phyloP scores from a whole-genome alignment of 2,797 vertebrate species.

The Sardinella longiceps region DNA sequence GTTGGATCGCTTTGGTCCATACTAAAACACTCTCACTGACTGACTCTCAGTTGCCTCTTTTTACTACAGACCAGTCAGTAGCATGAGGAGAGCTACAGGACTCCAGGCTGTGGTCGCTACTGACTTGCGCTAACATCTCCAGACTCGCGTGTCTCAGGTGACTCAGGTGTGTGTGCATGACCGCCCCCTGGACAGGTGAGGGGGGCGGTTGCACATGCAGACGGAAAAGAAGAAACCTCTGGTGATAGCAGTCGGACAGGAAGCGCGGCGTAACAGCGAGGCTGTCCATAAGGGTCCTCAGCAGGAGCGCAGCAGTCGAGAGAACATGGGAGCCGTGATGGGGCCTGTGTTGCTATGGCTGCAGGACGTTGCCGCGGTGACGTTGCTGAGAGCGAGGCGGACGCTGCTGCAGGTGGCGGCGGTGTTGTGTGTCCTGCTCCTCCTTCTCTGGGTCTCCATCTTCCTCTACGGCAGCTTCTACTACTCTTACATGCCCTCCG shows the following conservation, averaged over 20 bases:
- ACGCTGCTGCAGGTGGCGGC: slow-evolving; percentile 84
- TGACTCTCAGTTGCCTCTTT: background rate
- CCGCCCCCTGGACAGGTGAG: slow-evolving; percentile 11
- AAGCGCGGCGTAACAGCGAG: background rate
- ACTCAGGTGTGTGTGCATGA: background rate
- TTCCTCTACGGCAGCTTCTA: slow-evolving; percentile 95
- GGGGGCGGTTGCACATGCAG: slow-evolving; percentile 14
- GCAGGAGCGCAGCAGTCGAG: background rate
- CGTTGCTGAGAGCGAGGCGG: slow-evolving; percentile 80
- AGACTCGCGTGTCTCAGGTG: background rate
- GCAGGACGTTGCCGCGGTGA: slow-evolving; percentile 80
- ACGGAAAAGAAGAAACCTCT: background rate
- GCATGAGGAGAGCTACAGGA: background rate
- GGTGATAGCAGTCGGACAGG: background rate
- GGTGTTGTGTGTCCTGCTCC: slow-evolving; percentile 77
- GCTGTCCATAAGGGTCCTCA: background rate
- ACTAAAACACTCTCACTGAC: background rate
- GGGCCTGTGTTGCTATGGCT: slow-evolving; percentile 80
- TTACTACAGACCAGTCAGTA: background rate
- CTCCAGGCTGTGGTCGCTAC: background rate
- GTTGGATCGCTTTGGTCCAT: background rate
- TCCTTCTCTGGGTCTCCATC: slow-evolving; percentile 89
- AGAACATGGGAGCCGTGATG: slow-evolving; percentile 65
- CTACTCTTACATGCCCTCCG: slow-evolving; percentile 92
- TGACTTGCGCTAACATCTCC: background rate